Percentiles rank a stretch among this genome's conserved stretches.
phyloP scores from a whole-genome alignment of 2,888 invertebrate genomes.

The Leucozona laternaria region DNA sequence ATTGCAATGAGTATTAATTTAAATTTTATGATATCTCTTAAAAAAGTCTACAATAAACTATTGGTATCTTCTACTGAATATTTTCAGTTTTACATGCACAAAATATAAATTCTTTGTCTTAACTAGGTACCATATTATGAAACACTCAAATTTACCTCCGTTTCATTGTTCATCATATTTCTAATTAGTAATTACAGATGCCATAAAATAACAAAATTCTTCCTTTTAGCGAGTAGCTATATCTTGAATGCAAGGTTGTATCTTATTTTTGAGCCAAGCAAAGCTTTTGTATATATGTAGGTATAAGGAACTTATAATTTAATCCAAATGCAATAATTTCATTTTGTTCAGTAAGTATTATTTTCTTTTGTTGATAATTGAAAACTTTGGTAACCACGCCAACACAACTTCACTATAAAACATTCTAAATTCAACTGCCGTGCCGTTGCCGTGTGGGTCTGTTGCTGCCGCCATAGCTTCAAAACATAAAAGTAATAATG shows the following conservation, averaged over 20 bases:
- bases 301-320: neutral
- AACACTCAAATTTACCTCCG: slow-evolving; percentile 78
- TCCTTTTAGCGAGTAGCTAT: neutral
- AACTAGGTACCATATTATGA: neutral
- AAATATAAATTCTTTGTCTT: neutral
- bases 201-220: slow-evolving; percentile 1
- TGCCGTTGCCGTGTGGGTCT: neutral
- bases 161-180: slow-evolving; percentile 77
- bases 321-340: slow-evolving; percentile 39
- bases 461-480: neutral
- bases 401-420: slow-evolving; percentile 82
- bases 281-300: neutral
- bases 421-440: slow-evolving; percentile 80
- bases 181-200: slow-evolving; percentile 73
- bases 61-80: neutral
- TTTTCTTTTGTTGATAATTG: slow-evolving; percentile 76
- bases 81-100: neutral
- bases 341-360: slow-evolving; percentile 44
- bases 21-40: no score
- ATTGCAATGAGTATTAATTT: no score
- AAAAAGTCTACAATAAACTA: neutral
- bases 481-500: slow-evolving; percentile 3
- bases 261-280: neutral
- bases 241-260: neutral
- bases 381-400: slow-evolving; percentile 58